Conservation (phyloP, 2,113 vertebrate species). For the Gopherus evgoodei region DNA sequence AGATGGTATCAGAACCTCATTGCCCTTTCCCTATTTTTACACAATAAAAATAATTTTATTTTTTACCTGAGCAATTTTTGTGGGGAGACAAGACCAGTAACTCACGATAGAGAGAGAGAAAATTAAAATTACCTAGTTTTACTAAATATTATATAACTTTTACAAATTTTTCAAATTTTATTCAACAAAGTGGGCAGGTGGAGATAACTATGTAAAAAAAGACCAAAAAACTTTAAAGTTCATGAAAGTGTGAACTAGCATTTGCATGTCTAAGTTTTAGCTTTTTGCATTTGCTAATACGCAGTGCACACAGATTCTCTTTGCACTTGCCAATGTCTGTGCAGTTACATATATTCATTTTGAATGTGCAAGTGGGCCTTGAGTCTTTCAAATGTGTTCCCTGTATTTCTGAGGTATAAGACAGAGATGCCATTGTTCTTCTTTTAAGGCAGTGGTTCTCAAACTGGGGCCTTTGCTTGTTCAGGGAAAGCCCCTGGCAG, state of each 20-base stretch:
- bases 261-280: background rate
- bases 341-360: background rate
- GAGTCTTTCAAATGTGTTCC: background rate
- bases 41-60: background rate
- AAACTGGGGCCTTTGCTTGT: too few species aligned
- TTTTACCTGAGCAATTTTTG: background rate
- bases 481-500: too few species aligned
- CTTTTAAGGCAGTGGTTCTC: background rate
- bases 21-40: background rate
- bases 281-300: background rate
- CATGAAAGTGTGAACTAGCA: background rate
- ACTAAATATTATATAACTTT: background rate
- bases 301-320: background rate
- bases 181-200: background rate
- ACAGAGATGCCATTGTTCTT: constrained; percentile 58
- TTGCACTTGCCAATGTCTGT: constrained; percentile 47
- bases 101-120: background rate
- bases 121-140: background rate
- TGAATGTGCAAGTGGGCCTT: background rate
- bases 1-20: rapidly evolving
- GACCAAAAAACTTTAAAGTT: background rate
- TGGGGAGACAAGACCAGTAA: background rate
- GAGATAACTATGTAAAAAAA: background rate
- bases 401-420: background rate
- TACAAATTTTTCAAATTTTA: background rate